Conservation (phyloP, 2,113 vertebrate genomes). For the Fregetta grallaria region DNA sequence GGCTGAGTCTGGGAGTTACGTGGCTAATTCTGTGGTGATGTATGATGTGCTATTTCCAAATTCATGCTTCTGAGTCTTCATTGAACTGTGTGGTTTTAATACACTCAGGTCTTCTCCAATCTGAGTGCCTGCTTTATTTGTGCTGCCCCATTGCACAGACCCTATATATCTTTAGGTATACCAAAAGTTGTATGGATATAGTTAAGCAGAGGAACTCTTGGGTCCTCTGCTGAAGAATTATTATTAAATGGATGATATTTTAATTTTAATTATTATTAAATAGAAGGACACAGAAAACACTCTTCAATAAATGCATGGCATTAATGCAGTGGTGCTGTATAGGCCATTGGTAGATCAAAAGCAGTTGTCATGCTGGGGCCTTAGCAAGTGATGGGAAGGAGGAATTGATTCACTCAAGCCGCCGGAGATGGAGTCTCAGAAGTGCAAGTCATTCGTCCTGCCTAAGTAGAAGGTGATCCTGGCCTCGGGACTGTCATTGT, state of each 20-base stretch:
- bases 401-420: neutral
- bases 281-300: neutral
- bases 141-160: neutral
- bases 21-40: neutral
- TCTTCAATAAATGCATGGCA: rapidly evolving
- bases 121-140: neutral
- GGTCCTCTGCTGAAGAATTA: neutral
- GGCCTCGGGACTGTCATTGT: rapidly evolving
- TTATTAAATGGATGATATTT: neutral
- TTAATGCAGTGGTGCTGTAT: rapidly evolving
- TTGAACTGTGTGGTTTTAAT: neutral
- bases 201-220: neutral
- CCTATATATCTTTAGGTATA: neutral
- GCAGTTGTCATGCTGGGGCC: neutral
- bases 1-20: neutral
- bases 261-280: neutral
- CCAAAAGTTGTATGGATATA: neutral
- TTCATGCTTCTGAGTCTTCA: neutral
- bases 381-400: neutral
- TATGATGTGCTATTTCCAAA: neutral
- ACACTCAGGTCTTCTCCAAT: neutral
- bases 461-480: neutral
- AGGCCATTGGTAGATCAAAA: neutral
- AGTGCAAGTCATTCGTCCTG: neutral
- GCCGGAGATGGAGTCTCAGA: neutral